phyloP scores from a whole-genome alignment of 2,888 invertebrate genomes.

The Lycia hirtaria region DNA sequence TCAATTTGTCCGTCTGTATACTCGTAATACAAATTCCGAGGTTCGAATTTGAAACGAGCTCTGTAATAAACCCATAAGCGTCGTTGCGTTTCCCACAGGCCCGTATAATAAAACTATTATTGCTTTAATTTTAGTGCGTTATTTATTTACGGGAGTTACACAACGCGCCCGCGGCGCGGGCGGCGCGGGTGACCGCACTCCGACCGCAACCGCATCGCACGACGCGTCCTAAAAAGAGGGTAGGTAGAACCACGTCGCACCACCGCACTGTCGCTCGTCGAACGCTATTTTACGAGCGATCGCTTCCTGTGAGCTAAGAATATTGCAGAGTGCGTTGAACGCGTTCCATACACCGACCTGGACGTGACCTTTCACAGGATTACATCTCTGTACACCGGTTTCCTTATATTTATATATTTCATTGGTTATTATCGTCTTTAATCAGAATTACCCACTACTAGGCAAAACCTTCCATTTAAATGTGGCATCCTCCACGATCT shows the following conservation, averaged over 20 bases:
- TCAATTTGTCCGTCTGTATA: no score
- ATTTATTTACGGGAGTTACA: slow-evolving; percentile 52
- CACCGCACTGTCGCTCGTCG: slow-evolving; percentile 44
- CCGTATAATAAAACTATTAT: slow-evolving; percentile 53
- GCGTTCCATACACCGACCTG: slow-evolving; percentile 26
- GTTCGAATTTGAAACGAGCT: slow-evolving; percentile 7
- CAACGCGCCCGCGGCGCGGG: slow-evolving; percentile 43
- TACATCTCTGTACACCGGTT: background rate
- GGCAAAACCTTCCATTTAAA: no score
- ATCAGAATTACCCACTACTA: no score
- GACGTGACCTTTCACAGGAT: slow-evolving; percentile 20
- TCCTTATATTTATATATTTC: no score
- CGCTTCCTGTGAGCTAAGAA: slow-evolving; percentile 59
- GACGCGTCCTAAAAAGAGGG: slow-evolving; percentile 50
- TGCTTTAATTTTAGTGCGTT: slow-evolving; percentile 53
- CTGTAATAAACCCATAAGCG: slow-evolving; percentile 31
- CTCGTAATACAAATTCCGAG: slow-evolving; percentile 2
- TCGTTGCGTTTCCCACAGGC: slow-evolving; percentile 32
- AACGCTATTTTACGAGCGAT: slow-evolving; percentile 60
- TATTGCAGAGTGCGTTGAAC: slow-evolving; percentile 47
- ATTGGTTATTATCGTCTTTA: no score
- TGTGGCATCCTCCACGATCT: no score
- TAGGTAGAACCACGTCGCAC: slow-evolving; percentile 30
- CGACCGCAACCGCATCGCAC: slow-evolving; percentile 44
- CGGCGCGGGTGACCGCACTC: slow-evolving; percentile 41